Evolutionary conservation across 64 coral and sea anemone species (phyloP).

Genomic region (Actinia equina): DNA sequence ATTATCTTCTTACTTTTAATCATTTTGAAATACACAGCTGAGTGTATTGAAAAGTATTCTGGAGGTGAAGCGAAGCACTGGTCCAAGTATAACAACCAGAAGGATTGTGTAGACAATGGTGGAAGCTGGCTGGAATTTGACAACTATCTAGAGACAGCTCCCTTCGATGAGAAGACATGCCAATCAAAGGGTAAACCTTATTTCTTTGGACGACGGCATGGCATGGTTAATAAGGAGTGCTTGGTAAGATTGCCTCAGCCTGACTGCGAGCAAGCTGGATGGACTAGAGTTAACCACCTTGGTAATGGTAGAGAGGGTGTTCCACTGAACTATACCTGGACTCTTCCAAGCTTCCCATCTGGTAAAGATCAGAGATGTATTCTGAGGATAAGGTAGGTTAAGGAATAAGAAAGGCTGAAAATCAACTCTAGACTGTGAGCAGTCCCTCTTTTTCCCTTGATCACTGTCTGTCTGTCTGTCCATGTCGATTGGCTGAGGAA

Average conservation of each 20-base stretch:
- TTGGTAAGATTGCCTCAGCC: constrained; percentile 64
- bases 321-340: constrained; percentile 90
- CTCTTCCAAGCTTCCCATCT: constrained; percentile 77
- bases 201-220: constrained; percentile 71
- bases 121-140: constrained; percentile 89
- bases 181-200: constrained; percentile 17
- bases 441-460: not conserved
- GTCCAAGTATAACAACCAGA: constrained; percentile 84
- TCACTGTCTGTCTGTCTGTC: too few species aligned
- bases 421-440: not conserved
- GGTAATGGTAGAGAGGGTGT: constrained; percentile 89
- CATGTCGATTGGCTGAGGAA: too few species aligned
- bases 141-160: constrained; percentile 74
- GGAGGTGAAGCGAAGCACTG: constrained; percentile 48
- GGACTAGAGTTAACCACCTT: constrained; percentile 97
- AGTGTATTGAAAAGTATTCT: constrained; percentile 85
- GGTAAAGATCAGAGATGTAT: constrained; percentile 64
- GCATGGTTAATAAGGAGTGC: constrained; percentile 60
- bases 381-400: constrained; percentile 82
- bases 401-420: not conserved
- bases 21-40: constrained; percentile 37
- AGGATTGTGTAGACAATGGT: constrained; percentile 62
- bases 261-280: constrained; percentile 69
- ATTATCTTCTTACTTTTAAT: not conserved
- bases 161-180: constrained; percentile 32